Evolutionary conservation across 2,113 vertebrate genomes (phyloP), one percentile per base, ranked within the genome.

Genomic region (Campylorhamphus procurvoides): DNA sequence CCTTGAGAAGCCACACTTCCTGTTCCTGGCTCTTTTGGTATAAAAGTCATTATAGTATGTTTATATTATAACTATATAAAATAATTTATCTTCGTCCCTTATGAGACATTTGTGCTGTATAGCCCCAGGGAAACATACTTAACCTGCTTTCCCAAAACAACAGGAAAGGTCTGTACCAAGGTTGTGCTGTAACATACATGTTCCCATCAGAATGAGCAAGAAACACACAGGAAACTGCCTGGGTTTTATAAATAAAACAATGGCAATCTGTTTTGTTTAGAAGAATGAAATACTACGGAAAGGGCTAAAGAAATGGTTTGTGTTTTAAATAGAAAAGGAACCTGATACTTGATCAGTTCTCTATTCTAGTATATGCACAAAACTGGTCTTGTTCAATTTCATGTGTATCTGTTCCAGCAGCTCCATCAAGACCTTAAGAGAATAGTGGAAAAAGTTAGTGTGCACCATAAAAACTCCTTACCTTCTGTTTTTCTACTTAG

Each of bases 181-280:
- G 11, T 12, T 0, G 0, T 42, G 56, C 37, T 71, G 12, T 47
- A 77, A 19, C 20, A 14, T 0, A 0, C 20, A 18, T 0, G 0
- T 6, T 56, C 2, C 1, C 17, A 44, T 10, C 59, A 73, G 31
- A 69, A 13, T 4, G 42, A 74, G 15, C 1, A 3, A 82, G 56
- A 75, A 82, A 56, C 10, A 18, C 18, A 33, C 35, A 49, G 40
- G 33, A 76, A 75, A 47, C 22, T 10, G 24, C 27, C 44, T 47
- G 20, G 3, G 9, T 10, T 89, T 91, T 73, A 60, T 14, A 64
- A 40, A 69, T 27, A 35, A 44, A 17, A 20, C 6, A 71, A 39
- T 7, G 47, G 4, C 0, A 0, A 66, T 24, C 14, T 40, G 23
- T 31, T 87, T 68, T 55, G 7, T 71, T 77, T 28, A 44, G 53